Evolutionary conservation across 2,888 invertebrate genomes (phyloP), one percentile per base, ranked within the genome.

Genomic region (Phyllotreta cruciferae): DNA sequence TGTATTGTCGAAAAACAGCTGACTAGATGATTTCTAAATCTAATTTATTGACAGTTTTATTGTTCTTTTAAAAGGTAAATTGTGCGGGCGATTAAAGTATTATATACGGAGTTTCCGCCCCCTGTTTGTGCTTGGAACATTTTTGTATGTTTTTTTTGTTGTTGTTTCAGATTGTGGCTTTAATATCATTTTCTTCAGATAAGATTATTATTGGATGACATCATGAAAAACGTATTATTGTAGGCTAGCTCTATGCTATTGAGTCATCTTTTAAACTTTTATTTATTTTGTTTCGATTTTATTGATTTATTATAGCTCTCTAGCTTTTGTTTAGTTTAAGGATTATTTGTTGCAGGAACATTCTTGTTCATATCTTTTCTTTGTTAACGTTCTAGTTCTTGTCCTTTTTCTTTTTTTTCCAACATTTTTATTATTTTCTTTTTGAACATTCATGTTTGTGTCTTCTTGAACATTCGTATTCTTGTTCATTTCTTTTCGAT

Each of bases 201-300:
- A 24, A 24, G 24, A 24, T 24, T 24, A 24, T 24, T 24, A 37
- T 52, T 52, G 37, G 8, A 49, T 60, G 60, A 60, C 55, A 58
- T 66, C 60, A 62, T 44, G 56, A 24, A 24, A 24, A 50, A 58
- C 52, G 39, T 60, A n/a, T 50, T 50, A 58, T 44, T 60, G 36
- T 44, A 52, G 49, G 13, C 36, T 37, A 14, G 41, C 24, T 24
- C 35, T 6, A 37, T 52, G 38, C 34, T 50, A 58, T 50, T 58
- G 52, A 52, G 35, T 58, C 50, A 50, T 35, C 41, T 14, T 14
- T 44, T 38, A 41, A 58, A 52, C 36, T n/a, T 42, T 52, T 36
- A 38, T 47, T 10, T n/a, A 10, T 6, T 52, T 52, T 52, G 35
- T 10, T 50, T 24, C n/a, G 2, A 24, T 3, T 24, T 24, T 24